These are phyloP conservation scores for Corythornis cristatus DNA, from an alignment of 2,113 vertebrate genomes.

Conservation along the genomic window DNA sequence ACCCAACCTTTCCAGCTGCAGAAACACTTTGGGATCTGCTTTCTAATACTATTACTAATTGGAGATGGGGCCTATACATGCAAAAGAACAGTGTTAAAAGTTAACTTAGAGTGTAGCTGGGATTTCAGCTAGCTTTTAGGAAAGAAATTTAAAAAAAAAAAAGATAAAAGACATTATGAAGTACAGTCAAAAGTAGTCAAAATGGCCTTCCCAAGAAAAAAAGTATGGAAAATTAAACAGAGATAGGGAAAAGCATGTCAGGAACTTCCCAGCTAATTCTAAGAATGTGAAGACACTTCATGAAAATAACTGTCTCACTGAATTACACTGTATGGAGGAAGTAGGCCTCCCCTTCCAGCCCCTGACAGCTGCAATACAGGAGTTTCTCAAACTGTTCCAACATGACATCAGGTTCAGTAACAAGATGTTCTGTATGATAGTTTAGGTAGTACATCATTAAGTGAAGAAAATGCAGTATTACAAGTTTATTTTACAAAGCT, in stretches of 20 bases:
- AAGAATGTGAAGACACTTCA: neutral
- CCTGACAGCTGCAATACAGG: neutral
- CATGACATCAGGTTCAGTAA: neutral
- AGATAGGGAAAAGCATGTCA: neutral
- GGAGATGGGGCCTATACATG: neutral
- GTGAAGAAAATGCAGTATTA: neutral
- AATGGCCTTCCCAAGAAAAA: neutral
- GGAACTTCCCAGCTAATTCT: neutral
- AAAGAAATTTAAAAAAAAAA: too few species aligned
- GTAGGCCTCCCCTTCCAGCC: neutral
- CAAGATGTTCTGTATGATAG: neutral
- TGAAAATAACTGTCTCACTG: neutral
- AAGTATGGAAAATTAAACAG: neutral
- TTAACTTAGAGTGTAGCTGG: neutral
- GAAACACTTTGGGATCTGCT: neutral
- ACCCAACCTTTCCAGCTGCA: neutral
- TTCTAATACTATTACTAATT: neutral
- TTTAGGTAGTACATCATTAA: neutral
- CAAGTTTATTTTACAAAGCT: neutral
- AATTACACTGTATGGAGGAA: too few species aligned
- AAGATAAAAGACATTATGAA: neutral
- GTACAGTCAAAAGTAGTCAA: neutral
- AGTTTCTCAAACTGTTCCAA: neutral
- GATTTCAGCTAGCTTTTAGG: neutral
- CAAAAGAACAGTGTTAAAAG: neutral